phyloP scores from a whole-genome alignment of 2,888 invertebrate genomes.

The Melieria omissa region DNA sequence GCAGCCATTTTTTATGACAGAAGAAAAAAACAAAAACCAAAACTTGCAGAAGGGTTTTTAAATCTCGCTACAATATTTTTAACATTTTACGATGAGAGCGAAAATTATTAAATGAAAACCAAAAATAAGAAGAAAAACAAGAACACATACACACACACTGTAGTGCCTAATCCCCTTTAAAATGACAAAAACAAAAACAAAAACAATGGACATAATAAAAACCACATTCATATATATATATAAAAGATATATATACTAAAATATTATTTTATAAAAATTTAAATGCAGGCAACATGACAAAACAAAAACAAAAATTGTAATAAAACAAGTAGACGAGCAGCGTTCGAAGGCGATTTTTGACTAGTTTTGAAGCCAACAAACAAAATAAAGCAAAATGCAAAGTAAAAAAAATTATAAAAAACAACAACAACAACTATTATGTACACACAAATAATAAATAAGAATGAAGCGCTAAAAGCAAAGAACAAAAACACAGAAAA shows the following conservation, averaged over 20 bases:
- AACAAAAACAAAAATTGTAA: slow-evolving; percentile 48
- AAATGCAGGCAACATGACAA: slow-evolving; percentile 40
- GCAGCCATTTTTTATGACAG: slow-evolving; percentile 11
- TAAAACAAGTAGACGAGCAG: slow-evolving; percentile 37
- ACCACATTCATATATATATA: slow-evolving; percentile 24
- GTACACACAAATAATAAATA: slow-evolving; percentile 32
- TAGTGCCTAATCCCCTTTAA: slow-evolving; percentile 63
- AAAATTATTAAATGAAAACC: slow-evolving; percentile 32
- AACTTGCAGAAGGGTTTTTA: slow-evolving; percentile 15
- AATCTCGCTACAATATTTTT: neutral
- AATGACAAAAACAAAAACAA: slow-evolving; percentile 44
- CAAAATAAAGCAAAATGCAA: slow-evolving; percentile 13
- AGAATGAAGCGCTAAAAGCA: slow-evolving; percentile 41
- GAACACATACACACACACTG: slow-evolving; percentile 51
- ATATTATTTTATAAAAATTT: slow-evolving; percentile 43
- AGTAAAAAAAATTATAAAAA: slow-evolving; percentile 41
- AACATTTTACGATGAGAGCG: neutral
- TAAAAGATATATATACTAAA: slow-evolving; percentile 39
- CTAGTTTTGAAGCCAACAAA: slow-evolving; percentile 37
- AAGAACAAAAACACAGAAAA: slow-evolving; percentile 24
- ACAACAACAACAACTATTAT: slow-evolving; percentile 26
- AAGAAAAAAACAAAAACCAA: slow-evolving; percentile 20
- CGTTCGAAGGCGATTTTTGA: slow-evolving; percentile 36
- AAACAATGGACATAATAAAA: slow-evolving; percentile 25
- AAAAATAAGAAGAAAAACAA: slow-evolving; percentile 27